phyloP scores from a whole-genome alignment of 2,888 invertebrate genomes.

The Lordiphosa andalusiaca region DNA sequence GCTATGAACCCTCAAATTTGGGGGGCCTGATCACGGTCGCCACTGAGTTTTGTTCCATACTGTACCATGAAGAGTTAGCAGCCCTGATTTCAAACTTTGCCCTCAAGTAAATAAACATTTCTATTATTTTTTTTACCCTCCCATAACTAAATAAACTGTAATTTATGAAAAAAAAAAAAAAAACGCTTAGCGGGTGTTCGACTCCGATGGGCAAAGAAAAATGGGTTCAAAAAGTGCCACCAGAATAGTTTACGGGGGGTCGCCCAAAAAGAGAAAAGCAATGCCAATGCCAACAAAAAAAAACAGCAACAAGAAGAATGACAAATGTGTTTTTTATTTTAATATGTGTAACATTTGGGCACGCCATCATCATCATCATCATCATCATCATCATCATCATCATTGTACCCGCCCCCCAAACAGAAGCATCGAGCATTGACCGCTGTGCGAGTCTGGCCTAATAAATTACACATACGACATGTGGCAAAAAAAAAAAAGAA shows the following conservation, averaged over 20 bases:
- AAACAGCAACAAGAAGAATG: conserved; percentile 38
- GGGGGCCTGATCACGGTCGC: too few relatives aligned
- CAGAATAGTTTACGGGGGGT: conserved; percentile 15
- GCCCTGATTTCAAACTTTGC: background rate
- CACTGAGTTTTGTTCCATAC: too few relatives aligned
- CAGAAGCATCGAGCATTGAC: conserved; percentile 42
- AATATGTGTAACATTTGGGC: conserved; percentile 61
- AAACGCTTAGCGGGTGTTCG: background rate
- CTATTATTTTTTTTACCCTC: conserved; percentile 2
- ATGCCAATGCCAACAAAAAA: conserved; percentile 46
- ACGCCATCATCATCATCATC: conserved; percentile 30
- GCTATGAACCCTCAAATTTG: too few relatives aligned
- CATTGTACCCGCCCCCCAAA: conserved; percentile 7
- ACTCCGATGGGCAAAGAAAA: background rate
- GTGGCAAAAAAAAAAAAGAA: conserved; percentile 26
- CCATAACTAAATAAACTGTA: background rate
- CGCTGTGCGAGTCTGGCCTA: conserved; percentile 26
- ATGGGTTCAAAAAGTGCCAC: conserved; percentile 12
- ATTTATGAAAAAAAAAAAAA: background rate
- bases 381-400: conserved; percentile 23
- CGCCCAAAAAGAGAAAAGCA: conserved; percentile 8
- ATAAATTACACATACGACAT: conserved; percentile 47
- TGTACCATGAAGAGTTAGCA: too few relatives aligned
- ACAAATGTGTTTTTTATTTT: conserved; percentile 69
- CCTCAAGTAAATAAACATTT: too few relatives aligned